Evolutionary conservation across 2,888 invertebrate genomes (phyloP).

Genomic region (Euzetes globulus): DNA sequence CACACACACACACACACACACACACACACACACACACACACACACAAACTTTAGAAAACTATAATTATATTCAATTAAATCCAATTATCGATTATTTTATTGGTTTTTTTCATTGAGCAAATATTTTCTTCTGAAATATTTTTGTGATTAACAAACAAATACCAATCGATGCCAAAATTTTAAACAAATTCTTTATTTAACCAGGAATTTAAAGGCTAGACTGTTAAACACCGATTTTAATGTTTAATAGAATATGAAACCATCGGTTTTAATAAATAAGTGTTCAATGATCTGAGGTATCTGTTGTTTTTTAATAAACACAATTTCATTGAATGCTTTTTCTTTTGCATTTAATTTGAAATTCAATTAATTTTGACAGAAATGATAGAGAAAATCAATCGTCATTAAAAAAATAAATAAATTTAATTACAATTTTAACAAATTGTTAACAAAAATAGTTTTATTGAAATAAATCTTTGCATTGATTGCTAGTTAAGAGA

Average conservation of each 20-base stretch:
- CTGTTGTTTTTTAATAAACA: too few relatives aligned
- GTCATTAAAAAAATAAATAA: too few relatives aligned
- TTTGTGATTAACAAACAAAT: neutral
- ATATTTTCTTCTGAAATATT: neutral
- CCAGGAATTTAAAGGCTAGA: neutral
- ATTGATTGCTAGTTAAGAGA: too few relatives aligned
- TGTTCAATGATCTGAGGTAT: too few relatives aligned
- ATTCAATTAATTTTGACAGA: too few relatives aligned
- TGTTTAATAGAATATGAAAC: neutral
- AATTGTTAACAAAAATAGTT: too few relatives aligned
- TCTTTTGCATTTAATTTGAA: too few relatives aligned
- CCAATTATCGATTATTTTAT: neutral
- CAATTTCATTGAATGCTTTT: too few relatives aligned
- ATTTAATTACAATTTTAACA: too few relatives aligned
- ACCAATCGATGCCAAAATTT: neutral
- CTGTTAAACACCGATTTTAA: neutral
- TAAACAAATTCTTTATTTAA: neutral
- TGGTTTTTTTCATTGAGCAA: neutral
- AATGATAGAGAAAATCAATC: too few relatives aligned
- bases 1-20: slow-evolving; percentile 6
- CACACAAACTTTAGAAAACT: too few relatives aligned
- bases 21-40: neutral
- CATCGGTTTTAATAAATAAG: neutral
- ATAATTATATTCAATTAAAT: neutral
- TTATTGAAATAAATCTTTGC: too few relatives aligned